Evolutionary conservation across 2,888 invertebrate species (phyloP), one percentile per base, ranked within the genome.

Genomic region (Melitaea athalia): DNA sequence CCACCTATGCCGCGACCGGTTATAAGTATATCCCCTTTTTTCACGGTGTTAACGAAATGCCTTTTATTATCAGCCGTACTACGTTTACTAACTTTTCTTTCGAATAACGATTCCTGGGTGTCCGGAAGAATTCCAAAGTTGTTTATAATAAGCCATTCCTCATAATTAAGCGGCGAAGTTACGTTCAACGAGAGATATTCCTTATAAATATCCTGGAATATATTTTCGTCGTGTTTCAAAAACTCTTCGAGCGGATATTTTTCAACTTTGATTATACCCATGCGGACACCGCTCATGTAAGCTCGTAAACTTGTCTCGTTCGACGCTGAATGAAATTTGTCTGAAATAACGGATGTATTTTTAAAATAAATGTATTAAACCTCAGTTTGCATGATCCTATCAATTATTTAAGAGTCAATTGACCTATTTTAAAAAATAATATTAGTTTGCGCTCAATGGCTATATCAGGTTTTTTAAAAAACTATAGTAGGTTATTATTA

Each of bases 111-210:
- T 75, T 85, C 83, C 50, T 85, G 82, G 61, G 85, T 87, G 74
- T 88, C 87, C 33, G 76, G 63, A 33, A 86, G 74, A 76, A 87
- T 76, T 12, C 85, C 85, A 68, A 84, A 89, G 79, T 88, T 85
- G 75, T 88, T 88, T 75, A 85, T 78, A 71, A 88, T 77, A 52
- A 89, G 81, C 84, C 88, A 88, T 73, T 89, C 85, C 42, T 79
- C 74, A 75, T 89, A 89, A 81, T 81, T 84, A 76, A 85, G 77
- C 67, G 80, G 78, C 17, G 78, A 64, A 64, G 74, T 83, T 49
- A 61, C 77, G 72, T 87, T 85, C 71, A 78, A 63, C 45, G 78
- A 76, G 67, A 74, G 71, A 67, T 83, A 85, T 74, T 83, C 80
- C 45, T 71, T 70, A 74, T 81, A 86, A 72, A 82, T 72, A 73